phyloP scores from a whole-genome alignment of 2,113 vertebrate genomes.

The Orycteropus afer region DNA sequence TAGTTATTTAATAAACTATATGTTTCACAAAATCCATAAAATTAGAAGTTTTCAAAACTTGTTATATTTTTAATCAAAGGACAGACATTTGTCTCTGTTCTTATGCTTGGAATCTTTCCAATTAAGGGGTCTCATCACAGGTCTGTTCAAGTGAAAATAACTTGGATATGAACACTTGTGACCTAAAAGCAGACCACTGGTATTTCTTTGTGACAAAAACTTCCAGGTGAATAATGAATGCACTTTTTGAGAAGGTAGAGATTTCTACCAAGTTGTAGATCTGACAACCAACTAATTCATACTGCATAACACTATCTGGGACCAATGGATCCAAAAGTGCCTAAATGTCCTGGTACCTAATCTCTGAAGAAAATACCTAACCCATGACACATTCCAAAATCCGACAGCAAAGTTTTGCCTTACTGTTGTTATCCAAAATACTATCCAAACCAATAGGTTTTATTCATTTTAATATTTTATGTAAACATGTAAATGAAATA shows the following conservation, averaged over 20 bases:
- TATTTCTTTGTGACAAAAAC: not conserved
- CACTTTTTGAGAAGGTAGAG: not conserved
- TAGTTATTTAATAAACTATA: not conserved
- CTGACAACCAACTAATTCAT: not conserved
- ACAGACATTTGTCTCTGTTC: not conserved
- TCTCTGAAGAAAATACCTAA: not conserved
- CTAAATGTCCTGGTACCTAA: not conserved
- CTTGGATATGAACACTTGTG: not conserved
- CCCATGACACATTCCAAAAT: not conserved
- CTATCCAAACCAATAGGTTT: not conserved
- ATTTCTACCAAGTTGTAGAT: not conserved
- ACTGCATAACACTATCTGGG: not conserved
- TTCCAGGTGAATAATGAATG: not conserved
- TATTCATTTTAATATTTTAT: slow-evolving; percentile 13
- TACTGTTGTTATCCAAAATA: not conserved
- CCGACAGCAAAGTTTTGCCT: not conserved
- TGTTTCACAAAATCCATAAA: not conserved
- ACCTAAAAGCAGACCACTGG: not conserved
- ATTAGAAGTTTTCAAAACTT: not conserved
- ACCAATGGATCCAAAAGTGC: not conserved
- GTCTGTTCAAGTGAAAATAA: not conserved
- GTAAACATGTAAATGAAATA: not conserved
- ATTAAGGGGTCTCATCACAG: not conserved
- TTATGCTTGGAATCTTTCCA: not conserved
- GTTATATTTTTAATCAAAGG: not conserved